Evolutionary conservation across 2,888 invertebrate genomes (phyloP), one percentile per base, ranked within the genome.

Genomic region (Xanthia icteritia): DNA sequence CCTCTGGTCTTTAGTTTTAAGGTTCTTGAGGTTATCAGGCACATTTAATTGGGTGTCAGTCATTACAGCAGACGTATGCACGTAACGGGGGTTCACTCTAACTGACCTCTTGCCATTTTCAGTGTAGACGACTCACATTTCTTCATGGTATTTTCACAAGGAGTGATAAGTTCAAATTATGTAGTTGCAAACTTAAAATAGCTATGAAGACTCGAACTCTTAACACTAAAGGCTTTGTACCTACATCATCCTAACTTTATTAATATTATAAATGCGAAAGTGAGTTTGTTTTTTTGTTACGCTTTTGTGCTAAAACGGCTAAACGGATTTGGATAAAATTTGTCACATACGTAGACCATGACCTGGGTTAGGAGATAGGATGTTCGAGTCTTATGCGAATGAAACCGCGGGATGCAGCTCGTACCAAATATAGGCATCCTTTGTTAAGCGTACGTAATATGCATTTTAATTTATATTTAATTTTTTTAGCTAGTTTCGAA

Each of bases 101-200:
- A 63, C 54, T 85, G 86, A 84, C 84, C 84, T 85, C 23, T 82
- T 85, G 84, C 83, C 84, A 84, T 84, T 84, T 85, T 82, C 74
- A 82, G 83, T 45, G 45, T 39, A 64, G 60, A 64, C 58, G 9
- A 63, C 56, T 63, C 36, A 60, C 82, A 82, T 85, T 85, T 85
- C 86, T 84, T 85, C 86, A 84, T 64, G 72, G 56, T 64, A 83
- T 75, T 85, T 84, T 84, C 85, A 75, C 68, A n/a, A 5, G 31
- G 39, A 75, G 39, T 79, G 85, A 82, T 82, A 84, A 79, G 84
- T 85, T 85, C 72, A 84, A 63, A 65, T 82, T 60, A 73, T 68
- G 65, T 84, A 15, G 17, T 61, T 65, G 63, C 54, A 72, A 81
- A 69, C 70, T 48, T 68, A 36, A 31, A 31, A 45, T 71, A 45